Evolutionary conservation across 2,797 vertebrate species (phyloP).

Genomic region (Poliocrania exsul): DNA sequence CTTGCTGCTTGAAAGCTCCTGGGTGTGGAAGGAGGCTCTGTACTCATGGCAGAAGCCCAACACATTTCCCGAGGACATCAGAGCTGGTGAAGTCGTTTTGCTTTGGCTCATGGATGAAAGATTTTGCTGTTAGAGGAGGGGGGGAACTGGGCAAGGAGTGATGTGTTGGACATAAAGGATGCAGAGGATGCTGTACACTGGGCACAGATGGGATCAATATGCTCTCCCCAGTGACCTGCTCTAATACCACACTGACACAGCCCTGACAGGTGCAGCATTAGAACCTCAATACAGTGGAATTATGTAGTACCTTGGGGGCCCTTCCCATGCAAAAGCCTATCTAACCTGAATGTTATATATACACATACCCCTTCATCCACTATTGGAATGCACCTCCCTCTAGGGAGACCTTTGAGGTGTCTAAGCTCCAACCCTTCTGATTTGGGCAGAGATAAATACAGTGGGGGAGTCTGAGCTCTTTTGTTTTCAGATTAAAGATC

Average conservation of each 20-base stretch:
- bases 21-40: slow-evolving; percentile 33
- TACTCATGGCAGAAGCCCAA: slow-evolving; percentile 25
- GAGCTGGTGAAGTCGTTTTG: slow-evolving; percentile 22
- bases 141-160: neutral
- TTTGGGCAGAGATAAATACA: slow-evolving; percentile 32
- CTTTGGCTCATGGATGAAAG: slow-evolving; percentile 53
- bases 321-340: slow-evolving; percentile 32
- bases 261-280: slow-evolving; percentile 49
- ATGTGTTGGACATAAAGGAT: slow-evolving; percentile 7
- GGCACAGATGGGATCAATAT: slow-evolving; percentile 38
- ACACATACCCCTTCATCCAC: neutral
- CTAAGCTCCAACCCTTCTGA: slow-evolving; percentile 27
- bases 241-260: neutral
- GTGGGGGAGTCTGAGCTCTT: neutral
- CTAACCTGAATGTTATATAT: slow-evolving; percentile 14
- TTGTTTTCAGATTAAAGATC: slow-evolving; percentile 23
- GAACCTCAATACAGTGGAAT: slow-evolving; percentile 46
- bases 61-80: slow-evolving; percentile 44
- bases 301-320: neutral
- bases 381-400: slow-evolving; percentile 15
- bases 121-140: neutral
- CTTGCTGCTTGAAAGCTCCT: slow-evolving; percentile 37
- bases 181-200: slow-evolving; percentile 23
- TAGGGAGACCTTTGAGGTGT: neutral
- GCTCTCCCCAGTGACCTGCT: slow-evolving; percentile 19